These are phyloP conservation scores for Amia ocellicauda DNA, from an alignment of 2,113 vertebrate species.

Conservation along the genomic window DNA sequence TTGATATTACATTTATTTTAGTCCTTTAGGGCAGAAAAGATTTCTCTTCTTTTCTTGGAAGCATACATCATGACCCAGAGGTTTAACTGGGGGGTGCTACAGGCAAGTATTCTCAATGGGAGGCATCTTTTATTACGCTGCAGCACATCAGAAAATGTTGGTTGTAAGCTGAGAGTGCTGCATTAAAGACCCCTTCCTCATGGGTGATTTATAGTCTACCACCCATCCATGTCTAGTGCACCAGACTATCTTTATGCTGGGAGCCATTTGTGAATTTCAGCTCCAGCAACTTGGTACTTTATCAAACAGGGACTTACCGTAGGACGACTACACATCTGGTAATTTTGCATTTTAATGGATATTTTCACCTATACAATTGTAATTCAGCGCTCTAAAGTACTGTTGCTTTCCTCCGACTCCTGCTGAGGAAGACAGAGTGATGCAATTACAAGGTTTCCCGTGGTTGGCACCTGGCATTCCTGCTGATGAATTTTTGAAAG, in stretches of 20 bases:
- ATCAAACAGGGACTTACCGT: constrained; percentile 47
- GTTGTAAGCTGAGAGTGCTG: constrained; percentile 67
- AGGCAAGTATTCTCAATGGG: constrained; percentile 59
- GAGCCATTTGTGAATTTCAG: constrained; percentile 45
- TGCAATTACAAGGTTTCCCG: constrained; percentile 57
- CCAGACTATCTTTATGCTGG: constrained; percentile 48
- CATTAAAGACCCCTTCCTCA: constrained; percentile 79
- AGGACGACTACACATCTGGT: constrained; percentile 59
- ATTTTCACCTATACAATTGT: constrained; percentile 41
- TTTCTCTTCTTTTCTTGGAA: neutral
- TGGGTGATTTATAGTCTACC: constrained; percentile 71
- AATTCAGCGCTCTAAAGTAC: constrained; percentile 47
- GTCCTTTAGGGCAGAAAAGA: neutral
- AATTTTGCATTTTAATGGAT: constrained; percentile 67
- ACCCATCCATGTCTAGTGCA: constrained; percentile 36
- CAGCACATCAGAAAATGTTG: constrained; percentile 69
- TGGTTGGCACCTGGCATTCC: constrained; percentile 50
- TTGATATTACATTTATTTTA: neutral
- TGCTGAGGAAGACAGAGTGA: constrained; percentile 52
- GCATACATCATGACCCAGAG: constrained; percentile 36
- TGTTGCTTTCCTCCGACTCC: constrained; percentile 37
- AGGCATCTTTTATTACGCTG: constrained; percentile 75
- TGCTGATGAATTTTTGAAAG: constrained; percentile 50
- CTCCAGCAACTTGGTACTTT: constrained; percentile 37
- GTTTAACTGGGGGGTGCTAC: constrained; percentile 26